Percentiles rank a stretch among this genome's conserved stretches.
Evolutionary conservation across 2,888 invertebrate genomes (phyloP).

Genomic region (Cheilosia vulpina): DNA sequence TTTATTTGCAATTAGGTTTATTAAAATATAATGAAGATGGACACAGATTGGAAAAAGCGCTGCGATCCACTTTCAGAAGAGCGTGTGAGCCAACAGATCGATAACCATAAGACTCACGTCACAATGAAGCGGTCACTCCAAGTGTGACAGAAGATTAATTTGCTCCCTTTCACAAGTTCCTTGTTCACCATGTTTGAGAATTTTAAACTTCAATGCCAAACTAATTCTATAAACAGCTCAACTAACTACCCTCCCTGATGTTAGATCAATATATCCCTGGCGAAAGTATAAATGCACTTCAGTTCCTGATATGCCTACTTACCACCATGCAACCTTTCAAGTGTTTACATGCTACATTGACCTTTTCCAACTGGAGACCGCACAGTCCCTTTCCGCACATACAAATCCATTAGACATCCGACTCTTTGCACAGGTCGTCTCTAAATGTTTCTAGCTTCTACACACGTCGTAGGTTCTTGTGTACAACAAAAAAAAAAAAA

Average conservation of each 20-base stretch:
- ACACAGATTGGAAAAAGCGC: no score
- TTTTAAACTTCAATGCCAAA: slow-evolving; percentile 42
- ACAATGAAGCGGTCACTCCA: no score
- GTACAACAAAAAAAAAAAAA: not conserved
- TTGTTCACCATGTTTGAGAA: not conserved
- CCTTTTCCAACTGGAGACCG: slow-evolving; percentile 50
- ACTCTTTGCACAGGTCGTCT: slow-evolving; percentile 29
- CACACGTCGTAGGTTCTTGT: slow-evolving; percentile 56
- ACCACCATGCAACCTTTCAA: slow-evolving; percentile 65
- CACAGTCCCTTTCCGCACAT: not conserved
- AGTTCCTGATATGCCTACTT: slow-evolving; percentile 5
- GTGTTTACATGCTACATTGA: slow-evolving; percentile 72
- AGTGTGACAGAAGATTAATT: no score
- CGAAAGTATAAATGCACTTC: slow-evolving; percentile 38
- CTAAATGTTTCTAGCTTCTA: slow-evolving; percentile 62
- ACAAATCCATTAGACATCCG: slow-evolving; percentile 48
- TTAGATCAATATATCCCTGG: slow-evolving; percentile 53
- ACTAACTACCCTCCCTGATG: not conserved
- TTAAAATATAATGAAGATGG: no score
- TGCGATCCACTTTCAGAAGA: no score
- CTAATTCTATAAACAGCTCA: slow-evolving; percentile 9
- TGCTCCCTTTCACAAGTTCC: no score
- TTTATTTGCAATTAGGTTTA: no score
- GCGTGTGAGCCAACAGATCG: no score
- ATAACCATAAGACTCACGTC: no score